Percentiles rank a stretch among this genome's conserved stretches.
Evolutionary conservation across 2,113 vertebrate species (phyloP).

Genomic region (Syngnathus floridae): DNA sequence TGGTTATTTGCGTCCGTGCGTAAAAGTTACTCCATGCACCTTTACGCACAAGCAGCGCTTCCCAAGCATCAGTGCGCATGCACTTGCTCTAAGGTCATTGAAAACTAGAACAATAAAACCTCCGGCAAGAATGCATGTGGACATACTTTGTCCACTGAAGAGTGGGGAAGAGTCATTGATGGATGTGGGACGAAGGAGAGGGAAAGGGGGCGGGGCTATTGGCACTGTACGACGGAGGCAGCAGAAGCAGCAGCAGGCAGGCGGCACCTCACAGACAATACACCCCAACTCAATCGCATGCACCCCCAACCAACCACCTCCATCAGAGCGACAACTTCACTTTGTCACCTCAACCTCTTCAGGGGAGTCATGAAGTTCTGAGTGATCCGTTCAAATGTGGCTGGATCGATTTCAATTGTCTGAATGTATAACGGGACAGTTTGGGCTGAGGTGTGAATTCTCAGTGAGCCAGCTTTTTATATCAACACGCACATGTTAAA

Average conservation of each 20-base stretch:
- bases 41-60: constrained; percentile 44
- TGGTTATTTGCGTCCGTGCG: background rate
- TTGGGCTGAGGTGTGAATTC: background rate
- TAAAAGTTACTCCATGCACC: constrained; percentile 37
- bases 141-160: constrained; percentile 42
- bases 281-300: constrained; percentile 57
- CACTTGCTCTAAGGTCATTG: background rate
- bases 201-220: constrained; percentile 32
- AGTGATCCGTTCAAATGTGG: background rate
- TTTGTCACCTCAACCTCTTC: constrained; percentile 46
- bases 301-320: constrained; percentile 60
- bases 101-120: constrained; percentile 1
- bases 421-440: no score
- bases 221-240: constrained; percentile 66
- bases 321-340: constrained; percentile 53
- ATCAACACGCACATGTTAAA: background rate
- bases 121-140: constrained; percentile 21
- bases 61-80: no score
- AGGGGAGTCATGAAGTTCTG: background rate
- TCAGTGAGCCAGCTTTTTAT: background rate
- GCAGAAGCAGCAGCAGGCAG: constrained; percentile 74
- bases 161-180: constrained; percentile 35
- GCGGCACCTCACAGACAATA: constrained; percentile 68
- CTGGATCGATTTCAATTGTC: background rate
- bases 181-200: constrained; percentile 14